Conservation (phyloP, 1,140 invertebrate species). For the Thaumatotibia leucotreta region DNA sequence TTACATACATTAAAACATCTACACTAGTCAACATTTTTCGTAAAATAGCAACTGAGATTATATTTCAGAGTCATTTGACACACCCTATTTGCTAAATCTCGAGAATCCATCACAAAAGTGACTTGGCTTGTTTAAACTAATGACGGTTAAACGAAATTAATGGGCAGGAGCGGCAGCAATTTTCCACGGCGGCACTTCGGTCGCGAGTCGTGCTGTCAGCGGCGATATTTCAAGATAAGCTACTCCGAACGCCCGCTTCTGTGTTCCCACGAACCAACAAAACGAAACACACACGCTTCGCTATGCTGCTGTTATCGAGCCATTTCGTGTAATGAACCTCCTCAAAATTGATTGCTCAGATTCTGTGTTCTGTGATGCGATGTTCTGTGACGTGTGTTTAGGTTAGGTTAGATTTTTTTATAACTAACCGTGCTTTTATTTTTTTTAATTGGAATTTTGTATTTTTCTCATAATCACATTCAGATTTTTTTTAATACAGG, state of each 20-base stretch:
- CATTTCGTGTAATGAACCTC: conserved; percentile 13
- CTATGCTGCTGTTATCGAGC: conserved; percentile 6
- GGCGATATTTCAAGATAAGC: conserved; percentile 64
- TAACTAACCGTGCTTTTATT: too few species aligned
- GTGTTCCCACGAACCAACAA: conserved; percentile 46
- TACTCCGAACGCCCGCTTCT: conserved; percentile 39
- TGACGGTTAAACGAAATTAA: conserved; percentile 34
- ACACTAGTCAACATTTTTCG: background rate
- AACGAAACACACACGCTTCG: conserved; percentile 9
- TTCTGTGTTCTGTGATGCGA: background rate
- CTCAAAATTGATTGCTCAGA: background rate
- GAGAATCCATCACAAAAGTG: conserved; percentile 9
- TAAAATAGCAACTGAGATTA: conserved; percentile 21
- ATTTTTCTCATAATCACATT: background rate
- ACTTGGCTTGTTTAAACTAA: conserved; percentile 11
- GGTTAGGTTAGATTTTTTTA: too few species aligned
- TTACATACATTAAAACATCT: background rate
- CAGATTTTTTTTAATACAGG: background rate
- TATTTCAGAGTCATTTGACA: conserved; percentile 4
- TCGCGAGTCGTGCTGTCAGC: conserved; percentile 39
- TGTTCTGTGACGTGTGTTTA: too few species aligned
- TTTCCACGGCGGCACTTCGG: conserved; percentile 27
- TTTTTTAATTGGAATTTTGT: too few species aligned
- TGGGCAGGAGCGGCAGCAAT: conserved; percentile 32
- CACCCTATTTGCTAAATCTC: conserved; percentile 5